phyloP scores from a whole-genome alignment of 2,888 invertebrate species.

The Metacarcinus magister region DNA sequence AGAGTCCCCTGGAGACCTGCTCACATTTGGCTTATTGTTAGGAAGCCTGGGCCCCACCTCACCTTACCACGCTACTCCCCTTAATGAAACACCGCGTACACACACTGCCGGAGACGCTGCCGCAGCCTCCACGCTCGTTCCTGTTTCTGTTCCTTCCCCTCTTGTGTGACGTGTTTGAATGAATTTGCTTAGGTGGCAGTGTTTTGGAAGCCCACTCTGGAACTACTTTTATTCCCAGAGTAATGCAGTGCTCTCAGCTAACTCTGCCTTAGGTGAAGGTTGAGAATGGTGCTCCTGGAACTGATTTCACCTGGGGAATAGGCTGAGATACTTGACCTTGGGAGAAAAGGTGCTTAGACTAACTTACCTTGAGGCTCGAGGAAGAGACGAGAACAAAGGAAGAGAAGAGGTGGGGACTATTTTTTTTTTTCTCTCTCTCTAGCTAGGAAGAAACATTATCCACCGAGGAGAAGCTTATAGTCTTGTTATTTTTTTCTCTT shows the following conservation, averaged over 20 bases:
- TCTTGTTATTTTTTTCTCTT: background rate
- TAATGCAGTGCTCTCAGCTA: background rate
- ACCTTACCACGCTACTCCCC: slow-evolving; percentile 78
- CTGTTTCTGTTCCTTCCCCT: slow-evolving; percentile 50
- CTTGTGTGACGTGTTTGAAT: slow-evolving; percentile 8
- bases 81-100: slow-evolving; percentile 80
- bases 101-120: slow-evolving; percentile 67
- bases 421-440: background rate
- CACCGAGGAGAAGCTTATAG: background rate
- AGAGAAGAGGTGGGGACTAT: background rate
- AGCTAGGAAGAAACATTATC: background rate
- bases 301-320: slow-evolving; percentile 31
- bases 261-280: background rate
- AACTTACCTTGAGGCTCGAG: slow-evolving; percentile 32
- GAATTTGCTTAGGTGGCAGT: slow-evolving; percentile 17
- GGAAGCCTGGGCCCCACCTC: slow-evolving; percentile 77
- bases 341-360: background rate
- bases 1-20: slow-evolving; percentile 79
- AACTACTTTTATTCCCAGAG: background rate
- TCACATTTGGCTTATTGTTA: slow-evolving; percentile 81
- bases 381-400: background rate
- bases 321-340: slow-evolving; percentile 52
- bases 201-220: slow-evolving; percentile 6
- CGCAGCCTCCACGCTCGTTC: slow-evolving; percentile 56
- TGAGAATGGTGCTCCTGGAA: slow-evolving; percentile 21